Evolutionary conservation across 1,140 invertebrate species (phyloP).

Genomic region (Pogonognathellus flavescens): DNA sequence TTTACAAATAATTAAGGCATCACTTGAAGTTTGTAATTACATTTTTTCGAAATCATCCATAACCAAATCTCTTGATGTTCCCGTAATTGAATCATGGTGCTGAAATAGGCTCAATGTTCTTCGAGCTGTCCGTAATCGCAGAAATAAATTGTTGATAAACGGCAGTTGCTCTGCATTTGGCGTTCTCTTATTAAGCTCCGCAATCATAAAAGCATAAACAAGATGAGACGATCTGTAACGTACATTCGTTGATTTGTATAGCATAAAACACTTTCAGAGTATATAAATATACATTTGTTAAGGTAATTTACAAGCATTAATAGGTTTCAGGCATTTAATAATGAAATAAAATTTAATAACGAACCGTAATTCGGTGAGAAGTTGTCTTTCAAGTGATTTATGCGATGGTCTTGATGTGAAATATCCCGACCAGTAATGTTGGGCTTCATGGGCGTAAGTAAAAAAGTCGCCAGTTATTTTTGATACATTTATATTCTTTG

Average conservation of each 20-base stretch:
- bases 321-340: too few species aligned
- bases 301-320: too few species aligned
- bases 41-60: slow-evolving; percentile 92
- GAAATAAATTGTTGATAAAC: slow-evolving; percentile 56
- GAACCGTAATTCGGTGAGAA: slow-evolving; percentile 79
- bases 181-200: slow-evolving; percentile 58
- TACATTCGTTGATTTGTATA: too few species aligned
- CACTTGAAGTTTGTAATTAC: slow-evolving; percentile 69
- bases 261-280: too few species aligned
- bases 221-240: slow-evolving; percentile 63
- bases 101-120: slow-evolving; percentile 90
- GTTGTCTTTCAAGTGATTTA: slow-evolving; percentile 91
- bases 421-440: slow-evolving; percentile 99
- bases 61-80: slow-evolving; percentile 92
- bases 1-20: too few species aligned
- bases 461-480: slow-evolving; percentile 96
- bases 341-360: slow-evolving; percentile 38
- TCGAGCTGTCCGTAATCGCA: slow-evolving; percentile 79
- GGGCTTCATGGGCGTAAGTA: slow-evolving; percentile 95
- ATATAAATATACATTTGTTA: too few species aligned
- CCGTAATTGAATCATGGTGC: slow-evolving; percentile 98
- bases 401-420: slow-evolving; percentile 95
- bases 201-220: slow-evolving; percentile 57
- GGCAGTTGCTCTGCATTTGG: not conserved
- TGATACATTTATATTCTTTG: slow-evolving; percentile 74